Base-by-base conservation (phyloP, 2,113 vertebrate genomes). In the Chiloscyllium plagiosum region DNA sequence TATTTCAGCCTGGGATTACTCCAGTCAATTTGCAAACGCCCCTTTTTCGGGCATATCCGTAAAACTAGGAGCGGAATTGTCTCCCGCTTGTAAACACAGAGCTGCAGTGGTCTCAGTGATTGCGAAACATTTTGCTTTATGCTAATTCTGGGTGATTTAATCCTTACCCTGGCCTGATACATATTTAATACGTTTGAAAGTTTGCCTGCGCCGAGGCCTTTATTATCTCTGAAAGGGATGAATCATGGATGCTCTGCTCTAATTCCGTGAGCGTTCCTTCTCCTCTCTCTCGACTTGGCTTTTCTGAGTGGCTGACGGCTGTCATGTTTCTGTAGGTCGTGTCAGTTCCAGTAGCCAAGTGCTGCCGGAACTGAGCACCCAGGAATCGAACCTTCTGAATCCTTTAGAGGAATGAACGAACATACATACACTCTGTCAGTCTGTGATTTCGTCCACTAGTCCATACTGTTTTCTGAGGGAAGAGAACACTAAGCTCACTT, bases 1-100 rank as follows among this genome's bases (percentile, higher is more conserved):
- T 52, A 26, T 95, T 72, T 95, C 24, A 13, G 3, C 24, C 17
- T 6, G 68, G 42, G 24, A 19, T 4, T 26, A 76, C 72, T 72
- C 42, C 94, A 95, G 52, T 69, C 22, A 52, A 33, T 94, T 68
- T 94, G 92, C 70, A 12, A 94, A 94, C 92, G 29, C 92, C 66
- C 92, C 15, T 26, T 70, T 94, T 61, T 56, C 37, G 66, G 37
- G 47, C 37, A 33, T 47, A 70, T 24, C 19, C 12, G 3, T 52
- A 15, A 17, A 76, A 47, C 42, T 12, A 72, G 66, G 65, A 22
- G 22, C n/a, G 22, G 94, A 72, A 72, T 76, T 50, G 47, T 26
- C 47, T 52, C 52, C 24, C n/a, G 4, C 86, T 26, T 47, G 29
- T 70, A 70, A 70, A 20, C 69, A 22, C 42, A 50, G 2, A 94